phyloP scores from a whole-genome alignment of 2,888 invertebrate genomes.

The Danaus chrysippus region DNA sequence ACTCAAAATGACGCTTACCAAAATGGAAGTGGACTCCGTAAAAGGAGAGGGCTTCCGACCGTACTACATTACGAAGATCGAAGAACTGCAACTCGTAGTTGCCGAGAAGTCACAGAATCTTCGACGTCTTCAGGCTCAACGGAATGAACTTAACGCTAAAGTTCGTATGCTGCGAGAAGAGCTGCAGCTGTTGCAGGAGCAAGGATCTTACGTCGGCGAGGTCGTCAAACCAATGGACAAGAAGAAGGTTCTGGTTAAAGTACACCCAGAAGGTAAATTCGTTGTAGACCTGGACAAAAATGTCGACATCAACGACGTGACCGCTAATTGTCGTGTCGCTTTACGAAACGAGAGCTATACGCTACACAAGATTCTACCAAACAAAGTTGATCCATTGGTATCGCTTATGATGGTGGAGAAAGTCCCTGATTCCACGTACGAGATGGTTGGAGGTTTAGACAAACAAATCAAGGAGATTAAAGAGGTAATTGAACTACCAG shows the following conservation, averaged over 20 bases:
- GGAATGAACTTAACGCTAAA: constrained; percentile 99
- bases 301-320: constrained; percentile 98
- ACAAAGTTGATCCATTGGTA: constrained; percentile 99
- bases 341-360: constrained; percentile 99
- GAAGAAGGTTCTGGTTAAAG: constrained; percentile 99
- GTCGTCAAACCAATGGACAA: constrained; percentile 99
- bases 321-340: constrained; percentile 98
- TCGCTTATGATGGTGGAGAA: constrained; percentile 99
- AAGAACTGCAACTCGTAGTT: constrained; percentile 96
- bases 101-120: constrained; percentile 99
- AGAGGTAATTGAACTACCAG: constrained; percentile 99
- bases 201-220: constrained; percentile 99
- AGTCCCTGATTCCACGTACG: constrained; percentile 99
- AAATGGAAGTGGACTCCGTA: constrained; percentile 86
- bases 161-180: constrained; percentile 99
- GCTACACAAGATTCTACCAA: constrained; percentile 98
- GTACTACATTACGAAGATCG: constrained; percentile 98
- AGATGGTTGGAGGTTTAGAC: constrained; percentile 99
- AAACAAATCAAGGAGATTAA: constrained; percentile 99
- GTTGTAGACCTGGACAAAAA: constrained; percentile 99
- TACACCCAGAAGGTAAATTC: constrained; percentile 99
- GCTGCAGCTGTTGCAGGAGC: constrained; percentile 96
- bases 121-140: constrained; percentile 96
- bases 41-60: constrained; percentile 95
- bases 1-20: constrained; percentile 63